phyloP scores from a whole-genome alignment of 2,113 vertebrate genomes.

The Cinclus mexicanus region DNA sequence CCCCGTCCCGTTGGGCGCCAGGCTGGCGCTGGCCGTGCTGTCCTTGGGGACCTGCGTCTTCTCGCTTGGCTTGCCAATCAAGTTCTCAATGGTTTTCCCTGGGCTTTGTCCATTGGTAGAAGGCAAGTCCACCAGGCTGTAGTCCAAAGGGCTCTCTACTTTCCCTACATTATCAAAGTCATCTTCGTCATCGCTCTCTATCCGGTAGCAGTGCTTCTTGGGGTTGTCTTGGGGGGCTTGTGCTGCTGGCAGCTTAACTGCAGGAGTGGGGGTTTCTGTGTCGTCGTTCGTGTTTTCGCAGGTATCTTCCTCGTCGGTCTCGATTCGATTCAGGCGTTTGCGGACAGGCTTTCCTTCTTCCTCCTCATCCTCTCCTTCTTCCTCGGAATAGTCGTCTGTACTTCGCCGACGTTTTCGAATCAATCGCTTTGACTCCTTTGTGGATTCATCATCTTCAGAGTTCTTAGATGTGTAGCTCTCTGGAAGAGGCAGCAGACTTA shows the following conservation, averaged over 20 bases:
- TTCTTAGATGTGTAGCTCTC: slow-evolving; percentile 82
- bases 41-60: slow-evolving; percentile 83
- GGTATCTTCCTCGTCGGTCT: slow-evolving; percentile 86
- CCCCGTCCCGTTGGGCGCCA: slow-evolving; percentile 86
- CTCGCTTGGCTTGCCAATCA: slow-evolving; percentile 79
- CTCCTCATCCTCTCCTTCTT: slow-evolving; percentile 73
- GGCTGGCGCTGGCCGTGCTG: slow-evolving; percentile 72
- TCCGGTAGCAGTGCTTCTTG: slow-evolving; percentile 81
- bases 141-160: slow-evolving; percentile 84
- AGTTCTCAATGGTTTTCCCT: slow-evolving; percentile 84
- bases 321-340: slow-evolving; percentile 90
- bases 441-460: slow-evolving; percentile 80
- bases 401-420: slow-evolving; percentile 71
- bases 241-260: slow-evolving; percentile 53
- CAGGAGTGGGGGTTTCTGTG: neutral
- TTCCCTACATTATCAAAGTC: slow-evolving; percentile 83
- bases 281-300: slow-evolving; percentile 13
- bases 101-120: slow-evolving; percentile 90
- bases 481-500: slow-evolving; percentile 76
- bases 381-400: slow-evolving; percentile 68
- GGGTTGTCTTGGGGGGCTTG: slow-evolving; percentile 40
- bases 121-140: slow-evolving; percentile 82
- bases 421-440: slow-evolving; percentile 62
- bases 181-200: slow-evolving; percentile 85
- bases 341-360: slow-evolving; percentile 82